Evolutionary conservation across 2,797 vertebrate species (phyloP).

Genomic region (Mus minutoides): DNA sequence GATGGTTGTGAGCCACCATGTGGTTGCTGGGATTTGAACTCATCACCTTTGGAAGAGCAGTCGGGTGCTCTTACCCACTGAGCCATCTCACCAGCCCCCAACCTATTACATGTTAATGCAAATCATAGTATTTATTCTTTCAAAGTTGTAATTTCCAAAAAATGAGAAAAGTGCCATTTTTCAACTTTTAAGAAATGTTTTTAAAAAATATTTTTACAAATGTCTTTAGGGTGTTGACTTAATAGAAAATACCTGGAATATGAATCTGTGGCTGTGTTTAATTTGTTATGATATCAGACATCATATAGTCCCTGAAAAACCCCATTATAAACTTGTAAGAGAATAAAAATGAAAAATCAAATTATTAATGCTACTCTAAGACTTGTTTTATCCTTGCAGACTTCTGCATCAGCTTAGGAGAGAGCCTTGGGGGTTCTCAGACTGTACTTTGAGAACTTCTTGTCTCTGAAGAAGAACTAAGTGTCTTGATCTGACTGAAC

Average conservation of each 20-base stretch:
- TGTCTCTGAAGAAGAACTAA: not conserved
- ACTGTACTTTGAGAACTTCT: slow-evolving; percentile 37
- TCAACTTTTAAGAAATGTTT: not conserved
- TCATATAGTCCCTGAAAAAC: slow-evolving; percentile 31
- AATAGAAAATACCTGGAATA: slow-evolving; percentile 64
- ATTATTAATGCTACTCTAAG: slow-evolving; percentile 24
- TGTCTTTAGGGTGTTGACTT: slow-evolving; percentile 3
- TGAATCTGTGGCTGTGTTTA: slow-evolving; percentile 51
- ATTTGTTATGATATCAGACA: slow-evolving; percentile 46
- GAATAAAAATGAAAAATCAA: slow-evolving; percentile 60
- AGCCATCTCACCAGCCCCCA: no score
- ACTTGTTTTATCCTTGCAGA: slow-evolving; percentile 28
- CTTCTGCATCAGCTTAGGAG: not conserved
- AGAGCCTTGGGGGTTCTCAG: not conserved
- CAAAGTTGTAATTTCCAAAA: slow-evolving; percentile 7
- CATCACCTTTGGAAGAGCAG: no score
- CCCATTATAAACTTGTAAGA: slow-evolving; percentile 31
- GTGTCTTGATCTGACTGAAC: not conserved
- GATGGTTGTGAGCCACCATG: no score
- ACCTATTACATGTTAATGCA: slow-evolving; percentile 14
- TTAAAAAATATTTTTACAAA: slow-evolving; percentile 11
- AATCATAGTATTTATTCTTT: slow-evolving; percentile 30
- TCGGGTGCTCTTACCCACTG: no score
- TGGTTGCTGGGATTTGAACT: no score
- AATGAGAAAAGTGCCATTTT: not conserved